Evolutionary conservation across 2,113 vertebrate species (phyloP), one percentile per base, ranked within the genome.

Genomic region (Carassius auratus): DNA sequence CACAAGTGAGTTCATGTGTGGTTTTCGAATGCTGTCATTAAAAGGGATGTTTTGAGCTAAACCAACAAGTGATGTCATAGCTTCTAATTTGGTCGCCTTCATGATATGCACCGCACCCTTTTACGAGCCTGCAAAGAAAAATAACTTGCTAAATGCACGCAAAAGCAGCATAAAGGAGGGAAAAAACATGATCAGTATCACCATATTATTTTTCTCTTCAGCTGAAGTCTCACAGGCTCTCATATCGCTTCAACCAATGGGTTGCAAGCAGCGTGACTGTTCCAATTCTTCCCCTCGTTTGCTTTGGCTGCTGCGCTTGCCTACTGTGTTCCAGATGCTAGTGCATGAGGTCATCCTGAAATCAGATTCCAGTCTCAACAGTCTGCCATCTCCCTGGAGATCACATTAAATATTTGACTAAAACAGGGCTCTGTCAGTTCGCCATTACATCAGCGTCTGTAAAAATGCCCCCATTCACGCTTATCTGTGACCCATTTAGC

Each of bases 51-150:
- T 82, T 87, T 79, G 62, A 64, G 61, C 78, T 48, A 81, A 81
- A 12, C 79, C 57, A 75, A n/a, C 23, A 52, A 55, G 85, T 86
- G 88, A 89, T 87, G 81, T 89, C 76, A 88, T 81, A 42, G 30
- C 45, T 79, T 73, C 50, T 79, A 80, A 71, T 80, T 87, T 66
- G 26, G 82, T 62, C 33, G n/a, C 68, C 33, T 68, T 66, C 66
- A 69, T 62, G 21, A 81, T 64, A 45, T 74, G 3, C 76, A 59
- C 86, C 88, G 76, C 88, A 87, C 81, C 85, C 84, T 64, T 59
- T 64, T 57, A 81, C 30, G 77, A 69, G 48, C 8, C 26, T 23
- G 15, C 2, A 23, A 59, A 84, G 38, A 81, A 79, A 48, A 57
- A 57, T n/a, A 66, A n/a, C 5, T 74, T 3, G 61, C 15, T 76